Conservation (phyloP, 2,888 invertebrate genomes). For the Pristionchus entomophagus region DNA sequence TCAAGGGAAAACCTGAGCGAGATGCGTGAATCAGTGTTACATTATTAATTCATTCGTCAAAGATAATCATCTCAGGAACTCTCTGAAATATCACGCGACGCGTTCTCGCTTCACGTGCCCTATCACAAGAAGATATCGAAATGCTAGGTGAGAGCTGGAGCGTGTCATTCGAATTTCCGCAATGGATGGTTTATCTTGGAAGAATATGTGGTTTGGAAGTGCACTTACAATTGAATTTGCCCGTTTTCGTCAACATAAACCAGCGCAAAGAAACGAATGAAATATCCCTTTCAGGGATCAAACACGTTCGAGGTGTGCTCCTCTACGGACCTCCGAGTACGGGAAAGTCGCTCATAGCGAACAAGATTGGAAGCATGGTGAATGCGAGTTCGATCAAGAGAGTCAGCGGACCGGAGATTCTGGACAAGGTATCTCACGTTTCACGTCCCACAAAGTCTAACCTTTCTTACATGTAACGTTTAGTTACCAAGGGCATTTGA, state of each 20-base stretch:
- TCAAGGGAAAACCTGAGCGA: no score
- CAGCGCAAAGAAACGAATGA: no score
- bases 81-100: background rate
- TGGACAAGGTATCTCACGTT: conserved; percentile 92
- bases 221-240: no score
- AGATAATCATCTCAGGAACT: background rate
- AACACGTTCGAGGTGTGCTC: conserved; percentile 86
- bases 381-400: conserved; percentile 99
- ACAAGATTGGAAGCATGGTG: conserved; percentile 86
- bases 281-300: background rate
- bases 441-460: no score
- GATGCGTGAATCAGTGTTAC: conserved; percentile 79
- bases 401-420: conserved; percentile 97
- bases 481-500: no score
- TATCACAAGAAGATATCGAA: background rate
- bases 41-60: background rate
- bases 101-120: background rate
- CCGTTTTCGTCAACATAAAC: no score
- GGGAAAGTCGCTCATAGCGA: conserved; percentile 96
- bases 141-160: background rate
- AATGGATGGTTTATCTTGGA: no score
- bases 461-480: no score
- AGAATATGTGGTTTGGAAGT: no score
- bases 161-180: no score
- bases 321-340: conserved; percentile 99